Evolutionary conservation across 2,113 vertebrate genomes (phyloP), one percentile per base, ranked within the genome.

Genomic region (Apus apus): DNA sequence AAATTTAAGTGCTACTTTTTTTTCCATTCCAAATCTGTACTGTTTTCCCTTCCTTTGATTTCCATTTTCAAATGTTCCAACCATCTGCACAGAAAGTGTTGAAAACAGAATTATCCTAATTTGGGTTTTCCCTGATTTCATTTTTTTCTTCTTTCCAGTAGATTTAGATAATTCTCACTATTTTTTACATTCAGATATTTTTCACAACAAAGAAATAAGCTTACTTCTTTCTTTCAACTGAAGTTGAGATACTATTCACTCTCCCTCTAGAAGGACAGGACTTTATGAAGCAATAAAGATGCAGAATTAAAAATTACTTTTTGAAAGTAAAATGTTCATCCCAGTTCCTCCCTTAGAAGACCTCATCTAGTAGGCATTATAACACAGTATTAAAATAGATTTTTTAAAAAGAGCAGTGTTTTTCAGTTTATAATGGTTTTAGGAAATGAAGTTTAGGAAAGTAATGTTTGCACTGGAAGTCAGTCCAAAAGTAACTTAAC

Each of bases 221-320:
- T 66, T 85, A 72, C 16, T 66, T 58, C 34, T 66, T 92, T 70
- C 18, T 88, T 89, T 80, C 43, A 78, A 78, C 11, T 54, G 18
- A 72, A 62, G 15, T 51, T 67, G 16, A 87, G 40, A 68, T 45
- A 70, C 26, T 81, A 56, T 46, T 73, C 15, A 57, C 22, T 61
- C 74, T 60, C 27, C 26, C 9, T 71, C 40, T 45, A 34, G 7
- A 45, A 68, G 48, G 4, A 75, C 86, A 66, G 45, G 58, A 61
- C 34, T 86, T 70, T 51, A 34, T 66, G 53, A 92, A 88, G 72
- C 50, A 96, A 94, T 94, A 87, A 94, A 56, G 77, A 76, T 72
- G 10, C 43, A 85, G 36, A 90, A 77, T 13, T 70, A 71, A 36
- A 84, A 82, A 57, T 43, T 27, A 30, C 34, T 48, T 78, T 73